Evolutionary conservation across 1,140 invertebrate genomes (phyloP), one percentile per base, ranked within the genome.

Genomic region (Drosophila elegans): DNA sequence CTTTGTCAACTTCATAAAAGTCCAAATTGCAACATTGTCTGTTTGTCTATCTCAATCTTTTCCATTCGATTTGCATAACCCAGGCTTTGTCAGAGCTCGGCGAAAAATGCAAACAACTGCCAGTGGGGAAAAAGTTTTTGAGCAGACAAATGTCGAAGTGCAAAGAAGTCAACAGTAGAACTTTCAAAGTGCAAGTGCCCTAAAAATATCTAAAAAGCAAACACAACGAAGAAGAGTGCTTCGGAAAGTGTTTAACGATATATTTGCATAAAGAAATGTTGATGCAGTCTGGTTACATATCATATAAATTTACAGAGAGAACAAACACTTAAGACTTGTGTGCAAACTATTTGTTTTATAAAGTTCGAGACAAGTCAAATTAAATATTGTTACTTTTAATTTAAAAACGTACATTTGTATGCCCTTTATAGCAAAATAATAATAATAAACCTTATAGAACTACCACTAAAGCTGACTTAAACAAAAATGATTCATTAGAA

Each of bases 21-120:
- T 21, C 25, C 29, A 67, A 69, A 67, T 66, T 57, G 73, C 46
- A 56, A 57, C 34, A 53, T 75, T 74, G 52, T 74, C 44, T 51
- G 11, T 42, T 13, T 64, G 11, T 13, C 32, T 7, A 42, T 48
- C 45, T 16, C 60, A 75, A 66, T 54, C 72, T 64, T 13, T 74
- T 74, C 45, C 45, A 64, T 75, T 66, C 54, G 53, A 75, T 77
- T 77, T 77, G 63, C 74, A 76, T 77, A 77, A 60, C 38, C 21
- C 1, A n/a, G 68, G 48, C 29, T 36, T 75, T 53, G 29, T 7
- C 29, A 16, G 36, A 54, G 12, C 39, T 74, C 46, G 21, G 44
- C 11, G 32, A 32, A 48, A 64, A 69, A 48, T 56, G 66, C 67
- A 49, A 57, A 49, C 64, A 71, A 71, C 29, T 39, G 39, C 12